Base-by-base conservation (phyloP, 2,113 vertebrate genomes). In the Labeo rohita region DNA sequence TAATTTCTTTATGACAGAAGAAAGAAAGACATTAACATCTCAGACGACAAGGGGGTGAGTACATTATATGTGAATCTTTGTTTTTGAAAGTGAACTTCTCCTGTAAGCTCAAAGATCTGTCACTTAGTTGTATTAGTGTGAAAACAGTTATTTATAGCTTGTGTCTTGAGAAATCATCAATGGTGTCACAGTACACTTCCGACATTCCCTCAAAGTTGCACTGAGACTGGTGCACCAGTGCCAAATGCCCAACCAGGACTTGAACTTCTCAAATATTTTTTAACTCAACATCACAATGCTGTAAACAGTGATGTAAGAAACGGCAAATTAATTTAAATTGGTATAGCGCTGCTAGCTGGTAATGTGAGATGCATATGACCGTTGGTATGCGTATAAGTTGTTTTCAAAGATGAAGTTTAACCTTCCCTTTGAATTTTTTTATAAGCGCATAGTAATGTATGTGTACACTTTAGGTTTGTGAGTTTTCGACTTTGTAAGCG, bases 171-270 rank as follows among this genome's bases (percentile, higher is more conserved):
- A 76, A 84, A 68, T 52, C 45, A 34, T 82, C 63, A 23, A 45
- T 39, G 50, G 68, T 50, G 59, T 82, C 70, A 63, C 34, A 43
- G 47, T 80, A 89, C 82, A 87, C 91, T 92, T 90, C 88, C 84
- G 34, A 34, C 78, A 2, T n/a, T 86, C 88, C 86, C 84, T 85
- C 87, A n/a, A 87, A 70, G 70, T 49, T 73, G 18, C 77, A 63
- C 47, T 21, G n/a, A 79, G 59, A 61, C 63, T 28, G 56, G 39
- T 36, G 28, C 50, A 54, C 12, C 74, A 45, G 43, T 81, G 65
- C 63, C 54, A 56, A 84, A 18, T 50, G 63, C 72, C 63, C 79
- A 85, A 78, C 5, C 49, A 85, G 52, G 61, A 79, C 68, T 13
- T 63, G 75, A 89, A 84, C 61, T 81, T 66, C 10, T 52, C 61